These are phyloP conservation scores for Xestia xanthographa DNA, from an alignment of 2,888 invertebrate species.

Conservation along the genomic window DNA sequence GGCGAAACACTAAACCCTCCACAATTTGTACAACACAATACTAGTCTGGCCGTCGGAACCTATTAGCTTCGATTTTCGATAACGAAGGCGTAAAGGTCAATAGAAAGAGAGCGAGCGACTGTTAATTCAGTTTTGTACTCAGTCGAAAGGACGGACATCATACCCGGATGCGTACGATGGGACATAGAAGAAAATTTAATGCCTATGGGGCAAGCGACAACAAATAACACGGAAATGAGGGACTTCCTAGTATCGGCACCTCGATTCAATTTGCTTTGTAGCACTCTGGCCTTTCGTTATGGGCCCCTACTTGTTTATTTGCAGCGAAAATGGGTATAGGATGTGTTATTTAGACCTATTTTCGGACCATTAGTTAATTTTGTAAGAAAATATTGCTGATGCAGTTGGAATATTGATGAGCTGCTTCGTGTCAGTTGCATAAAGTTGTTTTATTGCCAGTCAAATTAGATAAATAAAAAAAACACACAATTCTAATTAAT, in stretches of 20 bases:
- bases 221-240: constrained; percentile 88
- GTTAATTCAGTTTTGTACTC: constrained; percentile 82
- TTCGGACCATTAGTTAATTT: constrained; percentile 7
- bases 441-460: background rate
- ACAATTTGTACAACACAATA: constrained; percentile 53
- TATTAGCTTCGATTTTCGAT: constrained; percentile 77
- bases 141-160: constrained; percentile 77
- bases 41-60: constrained; percentile 67
- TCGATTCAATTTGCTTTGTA: constrained; percentile 86
- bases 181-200: constrained; percentile 84
- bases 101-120: constrained; percentile 76
- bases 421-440: background rate
- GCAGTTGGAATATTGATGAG: background rate
- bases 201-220: constrained; percentile 80
- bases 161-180: constrained; percentile 80
- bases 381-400: background rate
- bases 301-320: constrained; percentile 66
- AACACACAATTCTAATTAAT: background rate
- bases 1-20: constrained; percentile 27
- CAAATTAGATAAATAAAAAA: background rate
- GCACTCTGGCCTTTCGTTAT: constrained; percentile 71
- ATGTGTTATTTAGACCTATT: constrained; percentile 46
- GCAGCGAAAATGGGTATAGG: constrained; percentile 50
- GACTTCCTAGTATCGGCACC: constrained; percentile 86
- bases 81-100: constrained; percentile 78